Evolutionary conservation across 2,888 invertebrate species (phyloP), one percentile per base, ranked within the genome.

Genomic region (Ichneumoninae sp.): DNA sequence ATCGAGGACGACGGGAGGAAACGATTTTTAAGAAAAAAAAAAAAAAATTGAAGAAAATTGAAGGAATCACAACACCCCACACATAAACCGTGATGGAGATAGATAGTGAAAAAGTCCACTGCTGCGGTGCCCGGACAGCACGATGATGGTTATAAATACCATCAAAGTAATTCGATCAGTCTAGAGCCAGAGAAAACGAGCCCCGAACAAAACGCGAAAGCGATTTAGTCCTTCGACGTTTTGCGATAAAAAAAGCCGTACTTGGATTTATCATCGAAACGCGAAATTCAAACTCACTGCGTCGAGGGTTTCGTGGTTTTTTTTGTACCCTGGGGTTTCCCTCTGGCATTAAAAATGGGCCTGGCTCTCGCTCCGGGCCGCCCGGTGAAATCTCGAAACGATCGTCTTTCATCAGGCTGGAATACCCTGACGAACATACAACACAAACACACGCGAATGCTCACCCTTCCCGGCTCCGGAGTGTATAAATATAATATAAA

Each of bases 1-100:
- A 40, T 57, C 7, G 60, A 68, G 10, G 44, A 69, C 19, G 47
- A 47, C 40, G 50, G 40, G 40, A 54, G 33, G 63, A 79, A 84
- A 54, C 47, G 40, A 71, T 81, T 22, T 44, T 47, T 13, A 1
- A 73, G 69, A 83, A 52, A 73, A 54, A 70, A 52, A 73, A 54
- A 70, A 52, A 75, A 69, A 40, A 74, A 10, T 75, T 54, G 47
- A 36, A 13, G 22, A 60, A 57, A 44, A 30, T 2, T 40, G 8
- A 68, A 65, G 3, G 50, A 54, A 47, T 47, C 44, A 47, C 44
- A 47, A 47, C 44, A 47, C 44, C 22, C 19, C 52, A 8, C 16
- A 63, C 13, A 33, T 30, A 16, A 63, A 63, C 30, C 30, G 26
- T 63, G 63, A 63, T 30, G 63, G 63, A 33, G 63, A 63, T 63